These are phyloP conservation scores for Eupithecia pulchellata DNA, from an alignment of 2,888 invertebrate species.

Conservation along the genomic window DNA sequence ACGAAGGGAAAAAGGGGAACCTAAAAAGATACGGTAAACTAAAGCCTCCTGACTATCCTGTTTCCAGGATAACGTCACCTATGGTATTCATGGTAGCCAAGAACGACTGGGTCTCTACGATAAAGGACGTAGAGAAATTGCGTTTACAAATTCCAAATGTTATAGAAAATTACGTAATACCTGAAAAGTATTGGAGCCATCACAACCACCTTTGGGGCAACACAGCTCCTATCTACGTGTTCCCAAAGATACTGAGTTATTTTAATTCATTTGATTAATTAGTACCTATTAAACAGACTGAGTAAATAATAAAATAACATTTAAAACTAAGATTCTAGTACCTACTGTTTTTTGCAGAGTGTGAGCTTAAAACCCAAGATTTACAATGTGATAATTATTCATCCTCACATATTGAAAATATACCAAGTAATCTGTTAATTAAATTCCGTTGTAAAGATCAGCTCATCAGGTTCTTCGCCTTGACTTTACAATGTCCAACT, in stretches of 20 bases:
- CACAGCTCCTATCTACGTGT: slow-evolving; percentile 60
- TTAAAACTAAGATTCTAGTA: not conserved
- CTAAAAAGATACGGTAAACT: slow-evolving; percentile 62
- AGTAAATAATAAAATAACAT: not conserved
- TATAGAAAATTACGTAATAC: slow-evolving; percentile 85
- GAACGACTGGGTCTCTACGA: slow-evolving; percentile 87
- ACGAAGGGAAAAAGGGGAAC: slow-evolving; percentile 69
- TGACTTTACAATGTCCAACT: slow-evolving; percentile 40
- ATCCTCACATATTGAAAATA: not conserved
- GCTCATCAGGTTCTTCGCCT: slow-evolving; percentile 32
- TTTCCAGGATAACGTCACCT: slow-evolving; percentile 66
- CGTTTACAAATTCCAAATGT: slow-evolving; percentile 83
- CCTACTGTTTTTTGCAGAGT: not conserved
- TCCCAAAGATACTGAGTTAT: slow-evolving; percentile 63
- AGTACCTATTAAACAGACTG: slow-evolving; percentile 15
- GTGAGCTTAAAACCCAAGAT: not conserved
- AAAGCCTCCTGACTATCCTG: slow-evolving; percentile 69
- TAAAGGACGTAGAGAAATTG: slow-evolving; percentile 84
- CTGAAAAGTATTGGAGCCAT: slow-evolving; percentile 79
- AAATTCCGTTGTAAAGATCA: slow-evolving; percentile 34
- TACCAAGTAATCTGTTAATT: slow-evolving; percentile 29
- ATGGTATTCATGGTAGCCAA: slow-evolving; percentile 66
- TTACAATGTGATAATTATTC: not conserved
- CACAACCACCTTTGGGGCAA: slow-evolving; percentile 71
- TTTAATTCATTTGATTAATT: slow-evolving; percentile 53